A percentile compares a stretch with the other conserved stretches of the same genome.
phyloP scores from a whole-genome alignment of 2,113 vertebrate species.

The human region GRCh38 chr6:25104001-25104500 shows the following conservation, averaged over 20 bases:
- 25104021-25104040: background rate
- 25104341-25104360: background rate
- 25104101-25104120: background rate
- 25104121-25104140: background rate
- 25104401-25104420: background rate
- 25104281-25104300: background rate
- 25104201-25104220: background rate
- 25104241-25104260: background rate
- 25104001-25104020: background rate
- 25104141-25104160: background rate
- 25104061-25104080: background rate
- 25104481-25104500: background rate
- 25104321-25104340: background rate
- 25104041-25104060: background rate
- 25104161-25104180: background rate
- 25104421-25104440: background rate
- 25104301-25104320: background rate
- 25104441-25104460: background rate
- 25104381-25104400: background rate
- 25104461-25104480: background rate
- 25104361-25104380: background rate
- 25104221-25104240: background rate
- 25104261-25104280: background rate
- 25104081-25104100: background rate
- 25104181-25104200: background rate